Conservation (phyloP, 64 coral and sea anemone species). For the Pocillopora damicornis region DNA sequence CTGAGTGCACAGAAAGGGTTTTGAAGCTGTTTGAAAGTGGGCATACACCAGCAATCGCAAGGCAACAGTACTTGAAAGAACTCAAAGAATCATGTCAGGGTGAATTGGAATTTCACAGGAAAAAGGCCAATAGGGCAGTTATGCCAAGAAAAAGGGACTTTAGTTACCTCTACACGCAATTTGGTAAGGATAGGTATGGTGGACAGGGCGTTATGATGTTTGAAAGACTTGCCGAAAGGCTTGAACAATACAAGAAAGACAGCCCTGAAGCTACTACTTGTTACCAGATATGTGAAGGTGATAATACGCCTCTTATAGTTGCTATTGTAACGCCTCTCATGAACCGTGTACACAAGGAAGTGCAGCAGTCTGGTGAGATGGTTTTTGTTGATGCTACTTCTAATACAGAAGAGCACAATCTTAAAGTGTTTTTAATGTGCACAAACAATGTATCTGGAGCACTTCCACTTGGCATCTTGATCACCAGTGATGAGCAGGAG, state of each 20-base stretch:
- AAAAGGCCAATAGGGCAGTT: slow-evolving; percentile 51
- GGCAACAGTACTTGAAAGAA: slow-evolving; percentile 52
- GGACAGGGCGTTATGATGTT: slow-evolving; percentile 40
- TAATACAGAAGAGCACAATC: slow-evolving; percentile 57
- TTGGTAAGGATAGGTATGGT: slow-evolving; percentile 45
- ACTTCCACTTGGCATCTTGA: slow-evolving; percentile 54
- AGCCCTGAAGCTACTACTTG: slow-evolving; percentile 66
- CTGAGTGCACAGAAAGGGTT: slow-evolving; percentile 26
- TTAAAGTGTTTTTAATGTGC: slow-evolving; percentile 53
- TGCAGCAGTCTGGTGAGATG: slow-evolving; percentile 46
- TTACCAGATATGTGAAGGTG: slow-evolving; percentile 74
- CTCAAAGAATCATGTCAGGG: slow-evolving; percentile 45
- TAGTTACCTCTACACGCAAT: slow-evolving; percentile 53
- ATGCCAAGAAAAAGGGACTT: slow-evolving; percentile 66
- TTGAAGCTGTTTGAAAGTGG: slow-evolving; percentile 49
- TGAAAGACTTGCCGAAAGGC: slow-evolving; percentile 34
- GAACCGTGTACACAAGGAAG: slow-evolving; percentile 68
- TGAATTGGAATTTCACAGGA: slow-evolving; percentile 56
- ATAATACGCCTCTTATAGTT: slow-evolving; percentile 57
- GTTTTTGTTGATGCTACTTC: slow-evolving; percentile 68
- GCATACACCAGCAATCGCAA: slow-evolving; percentile 51
- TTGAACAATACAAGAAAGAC: slow-evolving; percentile 40
- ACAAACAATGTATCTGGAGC: slow-evolving; percentile 72
- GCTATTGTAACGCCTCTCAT: slow-evolving; percentile 67
- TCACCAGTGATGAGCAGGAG: slow-evolving; percentile 54